These are phyloP conservation scores for Aphaenogaster rudis DNA, from an alignment of 1,140 invertebrate genomes.

Conservation along the genomic window DNA sequence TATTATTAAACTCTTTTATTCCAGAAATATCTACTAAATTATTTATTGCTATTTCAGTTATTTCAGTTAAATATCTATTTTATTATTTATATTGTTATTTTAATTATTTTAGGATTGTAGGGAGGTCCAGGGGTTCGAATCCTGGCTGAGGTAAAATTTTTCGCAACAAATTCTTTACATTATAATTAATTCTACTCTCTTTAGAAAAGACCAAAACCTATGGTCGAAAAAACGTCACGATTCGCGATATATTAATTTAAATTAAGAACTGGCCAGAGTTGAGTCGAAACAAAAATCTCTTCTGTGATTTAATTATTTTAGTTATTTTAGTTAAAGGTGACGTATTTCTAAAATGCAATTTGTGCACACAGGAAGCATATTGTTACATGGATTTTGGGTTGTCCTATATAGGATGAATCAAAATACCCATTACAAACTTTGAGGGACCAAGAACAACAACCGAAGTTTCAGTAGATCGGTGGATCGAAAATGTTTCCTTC, in stretches of 20 bases:
- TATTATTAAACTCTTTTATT: neutral
- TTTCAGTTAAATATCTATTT: neutral
- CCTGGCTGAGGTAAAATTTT: too few relatives aligned
- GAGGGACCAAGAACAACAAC: slow-evolving; percentile 21
- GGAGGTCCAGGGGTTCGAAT: too few relatives aligned
- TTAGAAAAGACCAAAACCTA: too few relatives aligned
- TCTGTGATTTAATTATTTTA: neutral
- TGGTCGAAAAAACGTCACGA: too few relatives aligned
- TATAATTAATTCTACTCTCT: too few relatives aligned
- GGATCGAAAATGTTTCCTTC: slow-evolving; percentile 4
- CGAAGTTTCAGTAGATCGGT: slow-evolving; percentile 20
- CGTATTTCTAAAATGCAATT: neutral
- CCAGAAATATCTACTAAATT: neutral
- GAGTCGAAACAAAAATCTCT: too few relatives aligned
- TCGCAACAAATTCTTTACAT: too few relatives aligned
- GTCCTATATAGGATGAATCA: neutral
- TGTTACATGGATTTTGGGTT: slow-evolving; percentile 9
- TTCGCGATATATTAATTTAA: too few relatives aligned
- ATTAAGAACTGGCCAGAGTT: too few relatives aligned
- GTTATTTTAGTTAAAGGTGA: neutral
- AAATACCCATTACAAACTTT: slow-evolving; percentile 24
- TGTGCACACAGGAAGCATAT: neutral
- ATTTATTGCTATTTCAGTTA: neutral
- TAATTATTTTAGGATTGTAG: neutral
- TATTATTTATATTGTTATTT: neutral